Conservation (phyloP, 2,797 vertebrate species). For the Brachymystax lenok region DNA sequence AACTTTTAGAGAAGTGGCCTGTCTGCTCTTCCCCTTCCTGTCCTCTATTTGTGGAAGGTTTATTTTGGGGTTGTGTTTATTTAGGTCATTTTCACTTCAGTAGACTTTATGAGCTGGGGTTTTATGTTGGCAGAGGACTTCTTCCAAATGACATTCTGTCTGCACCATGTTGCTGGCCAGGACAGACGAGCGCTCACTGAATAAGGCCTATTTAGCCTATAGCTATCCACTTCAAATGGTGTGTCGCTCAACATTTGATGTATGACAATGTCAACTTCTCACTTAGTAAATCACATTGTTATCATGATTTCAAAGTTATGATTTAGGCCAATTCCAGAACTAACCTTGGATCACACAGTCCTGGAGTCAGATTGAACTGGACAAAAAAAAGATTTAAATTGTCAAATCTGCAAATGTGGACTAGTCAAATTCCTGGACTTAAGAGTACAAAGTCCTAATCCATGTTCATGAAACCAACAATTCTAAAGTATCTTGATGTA, state of each 20-base stretch:
- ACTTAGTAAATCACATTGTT: background rate
- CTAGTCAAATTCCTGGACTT: background rate
- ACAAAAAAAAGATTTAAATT: background rate
- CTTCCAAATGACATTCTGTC: constrained; percentile 38
- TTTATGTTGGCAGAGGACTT: constrained; percentile 50
- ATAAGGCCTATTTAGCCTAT: background rate
- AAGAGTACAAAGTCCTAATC: background rate
- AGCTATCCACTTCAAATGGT: background rate
- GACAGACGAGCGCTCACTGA: constrained; percentile 5
- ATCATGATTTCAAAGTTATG: too few relatives aligned
- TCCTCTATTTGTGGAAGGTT: constrained; percentile 26
- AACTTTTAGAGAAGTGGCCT: too few relatives aligned
- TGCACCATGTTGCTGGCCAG: constrained; percentile 32
- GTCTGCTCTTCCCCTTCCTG: background rate
- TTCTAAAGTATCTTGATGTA: too few relatives aligned
- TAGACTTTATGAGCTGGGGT: constrained; percentile 53
- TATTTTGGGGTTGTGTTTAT: constrained; percentile 53
- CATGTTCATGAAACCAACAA: too few relatives aligned
- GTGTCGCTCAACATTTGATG: background rate
- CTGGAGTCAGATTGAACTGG: background rate
- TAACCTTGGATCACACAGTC: too few relatives aligned
- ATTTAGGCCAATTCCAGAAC: too few relatives aligned
- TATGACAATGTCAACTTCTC: background rate
- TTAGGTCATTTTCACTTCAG: constrained; percentile 52
- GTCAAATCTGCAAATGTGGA: background rate